phyloP scores from a whole-genome alignment of 2,797 vertebrate genomes.

The Distichodus sexfasciatus region DNA sequence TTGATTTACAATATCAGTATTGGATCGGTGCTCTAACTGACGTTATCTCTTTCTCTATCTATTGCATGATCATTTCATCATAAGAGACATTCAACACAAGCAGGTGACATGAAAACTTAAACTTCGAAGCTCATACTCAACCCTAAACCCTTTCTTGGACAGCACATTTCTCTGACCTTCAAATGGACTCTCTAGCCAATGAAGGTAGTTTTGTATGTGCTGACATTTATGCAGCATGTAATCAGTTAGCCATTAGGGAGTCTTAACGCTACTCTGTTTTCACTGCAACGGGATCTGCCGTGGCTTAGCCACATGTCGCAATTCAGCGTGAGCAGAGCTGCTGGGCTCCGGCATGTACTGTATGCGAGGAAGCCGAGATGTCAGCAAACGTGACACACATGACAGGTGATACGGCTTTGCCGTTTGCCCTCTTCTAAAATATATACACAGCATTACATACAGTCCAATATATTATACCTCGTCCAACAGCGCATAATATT shows the following conservation, averaged over 20 bases:
- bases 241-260: not conserved
- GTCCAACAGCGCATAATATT: no score
- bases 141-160: not conserved
- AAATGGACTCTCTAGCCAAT: not conserved
- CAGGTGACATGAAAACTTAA: no score
- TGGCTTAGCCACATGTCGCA: not conserved
- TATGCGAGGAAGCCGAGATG: not conserved
- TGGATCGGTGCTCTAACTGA: no score
- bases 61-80: no score
- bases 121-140: no score
- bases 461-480: no score
- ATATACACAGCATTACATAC: no score
- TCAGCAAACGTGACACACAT: not conserved
- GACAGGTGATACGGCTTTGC: not conserved
- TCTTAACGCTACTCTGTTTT: slow-evolving; percentile 6
- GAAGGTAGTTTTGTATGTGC: not conserved
- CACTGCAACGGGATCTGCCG: slow-evolving; percentile 1
- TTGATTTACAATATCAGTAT: no score
- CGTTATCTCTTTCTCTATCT: no score
- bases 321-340: not conserved
- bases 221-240: not conserved
- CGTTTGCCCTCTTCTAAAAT: no score
- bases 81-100: not conserved
- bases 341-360: not conserved
- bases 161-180: not conserved